Conservation (phyloP, 2,113 vertebrate genomes). For the Lathamus discolor region DNA sequence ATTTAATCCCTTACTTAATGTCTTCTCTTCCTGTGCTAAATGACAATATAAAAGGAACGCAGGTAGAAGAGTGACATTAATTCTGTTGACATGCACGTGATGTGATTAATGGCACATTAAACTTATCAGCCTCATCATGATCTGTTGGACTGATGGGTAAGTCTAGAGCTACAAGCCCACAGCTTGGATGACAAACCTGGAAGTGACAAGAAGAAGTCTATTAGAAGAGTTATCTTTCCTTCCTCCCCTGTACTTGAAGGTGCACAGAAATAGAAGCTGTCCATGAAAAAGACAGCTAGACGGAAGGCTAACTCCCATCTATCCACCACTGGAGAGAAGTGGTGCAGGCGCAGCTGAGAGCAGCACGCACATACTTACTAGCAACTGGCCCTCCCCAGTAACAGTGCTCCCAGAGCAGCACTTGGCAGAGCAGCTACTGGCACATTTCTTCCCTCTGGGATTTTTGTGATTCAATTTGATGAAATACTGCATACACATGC, state of each 20-base stretch:
- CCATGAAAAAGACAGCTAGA: rapidly evolving
- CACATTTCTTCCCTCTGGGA: not conserved
- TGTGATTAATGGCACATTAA: not conserved
- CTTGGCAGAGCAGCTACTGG: not conserved
- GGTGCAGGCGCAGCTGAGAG: not conserved
- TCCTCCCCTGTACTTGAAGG: not conserved
- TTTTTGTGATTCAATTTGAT: not conserved
- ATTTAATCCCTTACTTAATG: not conserved
- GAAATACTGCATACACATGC: not conserved
- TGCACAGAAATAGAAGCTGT: not conserved
- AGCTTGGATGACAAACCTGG: not conserved
- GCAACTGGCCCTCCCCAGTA: not conserved
- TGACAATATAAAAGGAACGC: not conserved
- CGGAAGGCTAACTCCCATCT: not conserved
- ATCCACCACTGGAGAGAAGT: not conserved
- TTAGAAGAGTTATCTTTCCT: not conserved
- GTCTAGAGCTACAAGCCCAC: not conserved
- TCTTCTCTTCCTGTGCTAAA: not conserved
- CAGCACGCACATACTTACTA: rapidly evolving
- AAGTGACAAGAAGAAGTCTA: not conserved
- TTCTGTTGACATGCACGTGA: not conserved
- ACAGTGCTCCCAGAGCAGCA: not conserved
- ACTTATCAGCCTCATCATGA: not conserved
- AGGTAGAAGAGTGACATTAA: not conserved
- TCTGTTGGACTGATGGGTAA: not conserved